Percentiles rank a stretch among this genome's conserved stretches.
These are phyloP conservation scores for Pseudois nayaur DNA, from an alignment of 2,113 vertebrate species.

Conservation along the genomic window DNA sequence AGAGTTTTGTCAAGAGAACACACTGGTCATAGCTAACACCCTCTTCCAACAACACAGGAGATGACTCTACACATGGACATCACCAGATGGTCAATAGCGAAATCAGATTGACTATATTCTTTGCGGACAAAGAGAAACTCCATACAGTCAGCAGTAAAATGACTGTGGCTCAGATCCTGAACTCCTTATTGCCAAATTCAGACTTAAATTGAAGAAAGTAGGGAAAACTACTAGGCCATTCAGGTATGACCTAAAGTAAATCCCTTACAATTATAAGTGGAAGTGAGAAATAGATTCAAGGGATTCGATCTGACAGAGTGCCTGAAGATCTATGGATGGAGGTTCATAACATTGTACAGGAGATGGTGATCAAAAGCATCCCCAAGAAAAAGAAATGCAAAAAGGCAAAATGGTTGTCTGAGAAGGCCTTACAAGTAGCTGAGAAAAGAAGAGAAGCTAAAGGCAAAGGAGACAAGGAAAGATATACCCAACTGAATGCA, in stretches of 20 bases:
- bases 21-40: neutral
- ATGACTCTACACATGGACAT: neutral
- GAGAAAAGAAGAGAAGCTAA: neutral
- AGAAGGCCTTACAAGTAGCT: neutral
- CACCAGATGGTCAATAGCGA: neutral
- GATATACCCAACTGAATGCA: neutral
- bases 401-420: neutral
- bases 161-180: neutral
- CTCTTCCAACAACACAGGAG: neutral
- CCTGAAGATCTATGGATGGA: neutral
- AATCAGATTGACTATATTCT: neutral
- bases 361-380: neutral
- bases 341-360: neutral
- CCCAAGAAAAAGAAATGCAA: neutral
- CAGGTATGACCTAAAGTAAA: neutral
- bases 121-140: neutral
- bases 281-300: neutral
- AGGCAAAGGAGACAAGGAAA: neutral
- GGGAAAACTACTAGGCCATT: neutral
- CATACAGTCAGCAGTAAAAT: neutral
- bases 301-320: neutral
- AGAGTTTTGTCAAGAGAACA: neutral
- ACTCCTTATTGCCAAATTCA: neutral
- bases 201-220: neutral
- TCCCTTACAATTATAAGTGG: neutral